These are phyloP conservation scores for Stomatorhinus ivindoensis DNA, from an alignment of 2,113 vertebrate species.

Conservation along the genomic window DNA sequence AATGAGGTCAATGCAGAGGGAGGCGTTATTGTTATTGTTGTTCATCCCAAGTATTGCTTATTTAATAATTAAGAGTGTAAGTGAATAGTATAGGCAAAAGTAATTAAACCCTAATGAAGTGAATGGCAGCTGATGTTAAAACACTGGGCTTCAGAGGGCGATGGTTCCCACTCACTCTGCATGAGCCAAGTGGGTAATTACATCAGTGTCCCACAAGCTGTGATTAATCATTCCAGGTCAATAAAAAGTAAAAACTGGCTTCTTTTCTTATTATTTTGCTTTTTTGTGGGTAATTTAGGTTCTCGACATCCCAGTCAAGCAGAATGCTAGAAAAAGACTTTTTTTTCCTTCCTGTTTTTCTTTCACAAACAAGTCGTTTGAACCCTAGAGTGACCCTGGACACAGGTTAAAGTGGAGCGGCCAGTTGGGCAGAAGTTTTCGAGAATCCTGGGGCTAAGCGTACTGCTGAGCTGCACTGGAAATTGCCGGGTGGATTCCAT, in stretches of 20 bases:
- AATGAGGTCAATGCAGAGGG: constrained; percentile 21
- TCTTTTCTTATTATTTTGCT: constrained; percentile 28
- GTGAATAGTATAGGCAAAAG: constrained; percentile 28
- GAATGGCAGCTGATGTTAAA: constrained; percentile 30
- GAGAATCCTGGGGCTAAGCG: neutral
- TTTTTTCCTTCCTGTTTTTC: neutral
- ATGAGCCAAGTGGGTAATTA: constrained; percentile 43
- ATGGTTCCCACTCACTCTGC: constrained; percentile 16
- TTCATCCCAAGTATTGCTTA: constrained; percentile 25
- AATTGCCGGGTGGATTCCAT: neutral
- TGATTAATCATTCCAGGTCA: constrained; percentile 49
- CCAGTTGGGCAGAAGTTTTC: neutral
- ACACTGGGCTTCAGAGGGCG: constrained; percentile 25
- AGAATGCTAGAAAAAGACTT: neutral
- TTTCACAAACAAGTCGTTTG: neutral
- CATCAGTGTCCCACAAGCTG: constrained; percentile 34
- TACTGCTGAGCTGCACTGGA: neutral
- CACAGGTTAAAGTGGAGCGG: neutral
- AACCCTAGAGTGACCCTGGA: neutral
- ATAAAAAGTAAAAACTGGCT: constrained; percentile 51
- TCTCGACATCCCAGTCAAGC: neutral
- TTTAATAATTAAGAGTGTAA: constrained; percentile 31
- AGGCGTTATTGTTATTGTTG: constrained; percentile 27
- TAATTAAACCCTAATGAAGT: constrained; percentile 32
- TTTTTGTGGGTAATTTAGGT: constrained; percentile 16